Conservation (phyloP, 2,888 invertebrate genomes). For the Cryptocephalus primarius region DNA sequence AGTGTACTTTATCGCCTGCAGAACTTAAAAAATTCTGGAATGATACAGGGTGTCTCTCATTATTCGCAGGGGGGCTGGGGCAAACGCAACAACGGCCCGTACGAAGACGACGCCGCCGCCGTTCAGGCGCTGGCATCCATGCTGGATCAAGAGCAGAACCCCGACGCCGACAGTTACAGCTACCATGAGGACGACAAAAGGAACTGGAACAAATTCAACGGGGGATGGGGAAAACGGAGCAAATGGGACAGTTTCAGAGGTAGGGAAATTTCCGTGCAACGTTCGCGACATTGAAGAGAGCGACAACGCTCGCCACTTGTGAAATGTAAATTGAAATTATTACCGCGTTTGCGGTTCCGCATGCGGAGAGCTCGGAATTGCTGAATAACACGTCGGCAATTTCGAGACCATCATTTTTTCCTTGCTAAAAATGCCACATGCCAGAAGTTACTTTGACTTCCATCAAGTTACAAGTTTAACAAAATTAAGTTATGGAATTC, state of each 20-base stretch:
- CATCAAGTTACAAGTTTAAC: too few relatives aligned
- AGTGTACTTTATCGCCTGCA: not conserved
- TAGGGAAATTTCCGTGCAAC: constrained; percentile 14
- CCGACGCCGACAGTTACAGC: constrained; percentile 13
- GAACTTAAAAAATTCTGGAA: not conserved
- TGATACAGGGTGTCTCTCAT: not conserved
- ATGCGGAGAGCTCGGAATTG: too few relatives aligned
- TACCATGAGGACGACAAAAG: constrained; percentile 44
- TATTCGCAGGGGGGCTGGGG: constrained; percentile 34
- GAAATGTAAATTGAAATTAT: too few relatives aligned
- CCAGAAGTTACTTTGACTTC: not conserved
- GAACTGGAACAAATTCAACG: constrained; percentile 58
- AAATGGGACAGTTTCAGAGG: constrained; percentile 49
- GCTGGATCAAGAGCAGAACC: constrained; percentile 9
- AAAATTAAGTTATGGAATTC: not conserved
- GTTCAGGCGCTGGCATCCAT: constrained; percentile 22
- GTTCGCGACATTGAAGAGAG: not conserved
- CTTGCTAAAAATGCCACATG: not conserved
- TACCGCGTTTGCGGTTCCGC: too few relatives aligned
- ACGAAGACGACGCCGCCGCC: constrained; percentile 27
- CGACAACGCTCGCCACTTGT: too few relatives aligned
- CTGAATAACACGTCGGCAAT: too few relatives aligned
- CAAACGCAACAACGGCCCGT: constrained; percentile 27
- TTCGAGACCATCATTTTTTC: not conserved
- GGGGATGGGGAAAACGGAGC: constrained; percentile 64